Evolutionary conservation across 2,797 vertebrate species (phyloP).

Genomic region (Anguilla marmorata): DNA sequence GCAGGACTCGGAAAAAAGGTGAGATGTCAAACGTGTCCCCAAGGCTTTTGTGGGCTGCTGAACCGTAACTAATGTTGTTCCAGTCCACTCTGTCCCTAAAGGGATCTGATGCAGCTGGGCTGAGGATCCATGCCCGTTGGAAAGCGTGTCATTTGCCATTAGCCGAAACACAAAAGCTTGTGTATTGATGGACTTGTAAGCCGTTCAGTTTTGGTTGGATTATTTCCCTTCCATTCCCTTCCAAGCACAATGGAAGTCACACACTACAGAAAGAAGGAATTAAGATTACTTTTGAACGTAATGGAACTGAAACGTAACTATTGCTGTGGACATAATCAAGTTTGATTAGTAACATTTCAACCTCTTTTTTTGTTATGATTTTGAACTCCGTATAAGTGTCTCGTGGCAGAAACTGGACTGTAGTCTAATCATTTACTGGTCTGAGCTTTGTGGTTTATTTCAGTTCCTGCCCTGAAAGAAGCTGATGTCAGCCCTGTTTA

Average conservation of each 20-base stretch:
- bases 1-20: background rate
- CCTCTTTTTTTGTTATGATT: background rate
- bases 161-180: background rate
- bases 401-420: conserved; percentile 11
- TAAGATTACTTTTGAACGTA: background rate
- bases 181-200: background rate
- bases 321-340: background rate
- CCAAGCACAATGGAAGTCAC: background rate
- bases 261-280: background rate
- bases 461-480: background rate
- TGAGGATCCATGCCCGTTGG: background rate
- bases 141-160: background rate
- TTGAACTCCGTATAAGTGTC: background rate
- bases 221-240: background rate
- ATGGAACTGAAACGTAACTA: background rate
- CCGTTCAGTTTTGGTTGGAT: background rate
- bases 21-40: background rate
- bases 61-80: background rate
- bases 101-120: background rate
- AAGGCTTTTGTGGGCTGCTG: background rate
- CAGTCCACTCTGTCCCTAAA: background rate
- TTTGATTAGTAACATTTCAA: background rate
- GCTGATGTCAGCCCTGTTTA: background rate
- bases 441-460: background rate
- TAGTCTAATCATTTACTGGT: background rate